Evolutionary conservation across 2,888 invertebrate species (phyloP).

Genomic region (Drosophila dives): DNA sequence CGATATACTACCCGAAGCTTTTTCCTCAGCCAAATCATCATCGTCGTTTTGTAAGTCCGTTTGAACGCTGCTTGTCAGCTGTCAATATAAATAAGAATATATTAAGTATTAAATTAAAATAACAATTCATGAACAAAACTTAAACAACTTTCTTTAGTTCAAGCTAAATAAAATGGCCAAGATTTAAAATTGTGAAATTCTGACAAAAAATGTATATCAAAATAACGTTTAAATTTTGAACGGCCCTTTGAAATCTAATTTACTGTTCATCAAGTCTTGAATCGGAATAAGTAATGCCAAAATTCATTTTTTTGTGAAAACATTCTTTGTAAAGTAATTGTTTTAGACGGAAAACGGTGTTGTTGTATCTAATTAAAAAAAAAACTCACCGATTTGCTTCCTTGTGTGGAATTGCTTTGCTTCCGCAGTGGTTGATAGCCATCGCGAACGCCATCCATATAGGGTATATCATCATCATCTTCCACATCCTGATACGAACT

Average conservation of each 20-base stretch:
- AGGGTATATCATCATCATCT: conserved; percentile 85
- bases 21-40: conserved; percentile 82
- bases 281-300: not conserved
- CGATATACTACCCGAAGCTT: conserved; percentile 84
- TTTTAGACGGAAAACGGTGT: not conserved
- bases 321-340: no score
- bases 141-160: not conserved
- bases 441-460: conserved; percentile 82
- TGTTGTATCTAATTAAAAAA: not conserved
- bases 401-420: conserved; percentile 64
- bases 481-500: conserved; percentile 31
- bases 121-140: not conserved
- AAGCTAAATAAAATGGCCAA: not conserved
- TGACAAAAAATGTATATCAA: not conserved
- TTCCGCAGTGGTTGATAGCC: conserved; percentile 81
- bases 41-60: conserved; percentile 55
- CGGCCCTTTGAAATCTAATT: not conserved
- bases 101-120: not conserved
- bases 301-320: not conserved
- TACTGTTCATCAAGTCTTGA: not conserved
- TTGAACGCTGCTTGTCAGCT: conserved; percentile 78
- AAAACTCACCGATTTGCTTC: conserved; percentile 77
- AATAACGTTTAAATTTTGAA: not conserved
- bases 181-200: not conserved
- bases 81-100: not conserved